Conservation (phyloP, 2,888 invertebrate genomes). For the Leucophenga montana region DNA sequence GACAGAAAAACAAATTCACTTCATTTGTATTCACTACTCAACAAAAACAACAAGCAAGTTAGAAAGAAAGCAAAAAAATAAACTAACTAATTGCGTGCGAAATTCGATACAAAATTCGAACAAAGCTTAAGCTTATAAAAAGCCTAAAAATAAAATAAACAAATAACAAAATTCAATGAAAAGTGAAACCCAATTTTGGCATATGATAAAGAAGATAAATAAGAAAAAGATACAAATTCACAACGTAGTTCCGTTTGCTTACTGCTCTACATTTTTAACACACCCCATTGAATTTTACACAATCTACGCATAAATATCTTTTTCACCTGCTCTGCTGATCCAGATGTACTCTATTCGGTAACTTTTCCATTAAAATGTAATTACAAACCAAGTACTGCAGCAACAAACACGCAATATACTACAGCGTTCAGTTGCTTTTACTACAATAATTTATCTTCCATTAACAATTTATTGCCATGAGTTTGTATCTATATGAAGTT, state of each 20-base stretch:
- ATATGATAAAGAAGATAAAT: neutral
- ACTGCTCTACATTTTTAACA: too few relatives aligned
- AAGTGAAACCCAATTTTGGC: slow-evolving; percentile 25
- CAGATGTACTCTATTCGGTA: neutral
- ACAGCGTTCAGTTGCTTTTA: slow-evolving; percentile 5
- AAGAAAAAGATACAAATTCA: neutral
- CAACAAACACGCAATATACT: slow-evolving; percentile 6
- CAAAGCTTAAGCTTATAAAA: neutral
- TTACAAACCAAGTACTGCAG: neutral
- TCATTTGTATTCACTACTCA: neutral
- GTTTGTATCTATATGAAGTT: slow-evolving; percentile 40
- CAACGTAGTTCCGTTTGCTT: too few relatives aligned
- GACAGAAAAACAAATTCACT: neutral
- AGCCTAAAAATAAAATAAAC: neutral
- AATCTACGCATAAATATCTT: too few relatives aligned
- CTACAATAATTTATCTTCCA: slow-evolving; percentile 42
- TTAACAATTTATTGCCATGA: slow-evolving; percentile 57
- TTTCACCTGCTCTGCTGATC: too few relatives aligned
- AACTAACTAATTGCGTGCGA: slow-evolving; percentile 27
- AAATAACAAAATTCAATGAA: slow-evolving; percentile 21
- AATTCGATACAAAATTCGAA: slow-evolving; percentile 9
- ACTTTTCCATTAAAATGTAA: neutral
- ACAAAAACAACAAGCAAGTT: neutral
- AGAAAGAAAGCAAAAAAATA: neutral
- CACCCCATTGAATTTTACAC: too few relatives aligned